Evolutionary conservation across 2,113 vertebrate species (phyloP), one percentile per base, ranked within the genome.

Genomic region (Cebus imitator): DNA sequence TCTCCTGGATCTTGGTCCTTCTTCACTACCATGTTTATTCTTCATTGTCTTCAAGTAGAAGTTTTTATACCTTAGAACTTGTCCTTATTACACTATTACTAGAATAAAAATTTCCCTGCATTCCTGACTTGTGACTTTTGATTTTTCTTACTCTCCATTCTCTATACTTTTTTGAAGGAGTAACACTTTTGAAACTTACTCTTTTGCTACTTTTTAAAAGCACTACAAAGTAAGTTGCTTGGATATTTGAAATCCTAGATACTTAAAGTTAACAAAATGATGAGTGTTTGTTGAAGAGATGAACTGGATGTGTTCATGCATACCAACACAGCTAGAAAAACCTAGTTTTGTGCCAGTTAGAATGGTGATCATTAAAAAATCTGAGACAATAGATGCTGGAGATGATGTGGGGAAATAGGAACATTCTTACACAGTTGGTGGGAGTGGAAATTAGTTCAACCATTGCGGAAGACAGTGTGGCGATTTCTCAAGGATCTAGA

Each of bases 101-200:
- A 48, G 64, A 52, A 25, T 86, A 4, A 43, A 57, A 58, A 68
- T 40, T 66, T 87, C 37, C 21, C 76, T 76, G 58, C 79, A 21
- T 88, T 87, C 20, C 27, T 89, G 45, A 76, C 43, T 92, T 92
- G 48, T 45, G 30, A 87, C 64, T 93, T 79, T 93, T 79, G 23
- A 37, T 87, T 52, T 87, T 52, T 55, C 76, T 68, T 91, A 50
- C 70, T 61, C 25, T 76, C 48, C 14, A 35, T 30, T 90, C 17
- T 85, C 73, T 85, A 75, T 66, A 45, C 52, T 57, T 8, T 23
- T 23, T 84, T 75, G 35, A 61, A 50, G 43, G 57, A 89, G 6
- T 48, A n/a, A 96, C 37, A 68, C 37, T 73, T 79, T 94, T 45
- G n/a, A 92, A 90, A 92, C 76, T 25, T 61, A 85, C 17, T 37